phyloP scores from a whole-genome alignment of 2,888 invertebrate species.

The Escarpia spicata region DNA sequence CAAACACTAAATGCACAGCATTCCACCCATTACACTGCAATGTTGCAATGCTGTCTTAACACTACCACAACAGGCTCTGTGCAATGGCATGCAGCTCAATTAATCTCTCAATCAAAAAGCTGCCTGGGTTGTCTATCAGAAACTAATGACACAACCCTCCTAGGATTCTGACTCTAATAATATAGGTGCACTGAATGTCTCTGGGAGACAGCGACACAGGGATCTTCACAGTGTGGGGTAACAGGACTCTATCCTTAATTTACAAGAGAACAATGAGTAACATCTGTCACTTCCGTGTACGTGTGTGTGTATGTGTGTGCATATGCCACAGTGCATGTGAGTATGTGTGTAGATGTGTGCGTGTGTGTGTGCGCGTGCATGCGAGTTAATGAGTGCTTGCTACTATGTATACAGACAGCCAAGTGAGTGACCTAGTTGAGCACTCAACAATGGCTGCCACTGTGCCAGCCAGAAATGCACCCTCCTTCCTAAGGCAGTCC shows the following conservation, averaged over 20 bases:
- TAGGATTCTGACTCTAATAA: background rate
- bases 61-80: background rate
- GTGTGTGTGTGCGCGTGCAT: background rate
- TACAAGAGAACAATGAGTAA: background rate
- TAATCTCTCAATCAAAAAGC: background rate
- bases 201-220: no score
- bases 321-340: no score
- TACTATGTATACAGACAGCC: background rate
- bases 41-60: background rate
- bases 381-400: no score
- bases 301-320: no score
- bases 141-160: background rate
- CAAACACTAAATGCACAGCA: background rate
- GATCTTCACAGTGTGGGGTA: background rate
- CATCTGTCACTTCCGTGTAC: background rate
- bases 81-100: background rate
- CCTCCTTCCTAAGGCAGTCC: background rate
- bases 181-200: background rate
- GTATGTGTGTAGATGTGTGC: no score
- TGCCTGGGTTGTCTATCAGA: background rate
- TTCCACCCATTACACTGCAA: background rate
- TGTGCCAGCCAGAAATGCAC: background rate
- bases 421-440: background rate
- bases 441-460: background rate
- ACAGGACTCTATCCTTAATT: background rate